Conservation (phyloP, 2,888 invertebrate genomes). For the Xanthia togata region DNA sequence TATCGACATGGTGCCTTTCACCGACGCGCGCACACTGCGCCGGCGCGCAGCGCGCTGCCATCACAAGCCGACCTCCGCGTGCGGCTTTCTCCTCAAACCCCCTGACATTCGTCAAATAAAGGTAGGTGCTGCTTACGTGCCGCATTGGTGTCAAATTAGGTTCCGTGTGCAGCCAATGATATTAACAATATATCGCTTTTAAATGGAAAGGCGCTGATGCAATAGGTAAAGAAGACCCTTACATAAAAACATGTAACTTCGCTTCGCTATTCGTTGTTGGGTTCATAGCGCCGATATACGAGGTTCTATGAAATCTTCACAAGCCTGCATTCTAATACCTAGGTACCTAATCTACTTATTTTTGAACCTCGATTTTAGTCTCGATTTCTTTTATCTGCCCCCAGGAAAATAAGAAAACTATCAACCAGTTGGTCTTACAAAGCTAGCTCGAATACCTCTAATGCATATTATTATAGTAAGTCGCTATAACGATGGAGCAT, state of each 20-base stretch:
- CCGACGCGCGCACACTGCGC: constrained; percentile 87
- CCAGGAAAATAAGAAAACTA: not conserved
- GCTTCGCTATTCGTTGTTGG: not conserved
- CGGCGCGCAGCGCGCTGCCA: constrained; percentile 66
- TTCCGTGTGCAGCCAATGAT: constrained; percentile 60
- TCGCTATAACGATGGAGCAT: not conserved
- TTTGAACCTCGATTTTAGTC: not conserved
- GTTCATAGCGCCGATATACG: not conserved
- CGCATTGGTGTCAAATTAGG: constrained; percentile 61
- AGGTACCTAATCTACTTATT: not conserved
- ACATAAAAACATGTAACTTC: constrained; percentile 43
- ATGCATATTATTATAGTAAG: constrained; percentile 2
- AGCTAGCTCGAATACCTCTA: not conserved
- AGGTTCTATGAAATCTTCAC: not conserved
- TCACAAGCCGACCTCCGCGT: constrained; percentile 82
- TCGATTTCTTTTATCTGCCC: not conserved
- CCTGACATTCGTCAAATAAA: constrained; percentile 77
- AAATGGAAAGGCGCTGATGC: constrained; percentile 54
- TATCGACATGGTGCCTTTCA: constrained; percentile 88
- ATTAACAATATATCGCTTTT: constrained; percentile 56
- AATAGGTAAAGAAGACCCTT: constrained; percentile 49
- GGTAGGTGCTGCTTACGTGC: constrained; percentile 61
- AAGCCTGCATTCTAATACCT: not conserved
- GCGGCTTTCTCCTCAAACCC: constrained; percentile 86
- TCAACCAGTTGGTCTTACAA: not conserved